Percentiles rank a stretch among this genome's conserved stretches.
Evolutionary conservation across 2,797 vertebrate genomes (phyloP).

Genomic region (Eptatretus atami): DNA sequence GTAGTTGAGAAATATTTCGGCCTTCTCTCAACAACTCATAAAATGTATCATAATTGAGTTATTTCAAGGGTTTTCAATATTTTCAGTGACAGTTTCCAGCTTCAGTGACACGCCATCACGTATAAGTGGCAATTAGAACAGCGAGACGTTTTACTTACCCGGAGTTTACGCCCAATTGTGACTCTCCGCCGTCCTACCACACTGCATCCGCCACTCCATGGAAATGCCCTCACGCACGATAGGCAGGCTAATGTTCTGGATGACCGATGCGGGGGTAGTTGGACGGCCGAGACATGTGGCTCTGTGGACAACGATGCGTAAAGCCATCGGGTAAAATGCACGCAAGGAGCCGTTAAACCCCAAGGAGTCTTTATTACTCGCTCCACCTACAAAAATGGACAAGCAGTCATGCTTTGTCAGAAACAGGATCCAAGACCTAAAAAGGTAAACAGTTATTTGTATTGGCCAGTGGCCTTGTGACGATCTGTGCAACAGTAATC

Average conservation of each 20-base stretch:
- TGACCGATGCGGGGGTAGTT: conserved; percentile 73
- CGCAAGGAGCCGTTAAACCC: conserved; percentile 63
- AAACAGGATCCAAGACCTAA: too few species aligned
- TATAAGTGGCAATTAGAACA: too few species aligned
- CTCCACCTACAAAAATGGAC: conserved; percentile 43
- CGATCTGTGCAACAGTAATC: too few species aligned
- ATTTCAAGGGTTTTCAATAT: too few species aligned
- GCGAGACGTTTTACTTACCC: conserved; percentile 24
- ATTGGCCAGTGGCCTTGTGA: too few species aligned
- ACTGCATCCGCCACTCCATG: conserved; percentile 83
- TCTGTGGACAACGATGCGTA: conserved; percentile 93
- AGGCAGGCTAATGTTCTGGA: conserved; percentile 71
- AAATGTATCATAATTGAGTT: too few species aligned
- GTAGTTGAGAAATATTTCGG: too few species aligned
- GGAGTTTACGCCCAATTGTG: conserved; percentile 62
- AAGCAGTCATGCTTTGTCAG: conserved; percentile 2
- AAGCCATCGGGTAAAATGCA: conserved; percentile 73
- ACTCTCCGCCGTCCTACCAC: conserved; percentile 66
- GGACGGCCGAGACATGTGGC: conserved; percentile 71
- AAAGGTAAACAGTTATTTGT: too few species aligned
- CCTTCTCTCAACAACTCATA: too few species aligned
- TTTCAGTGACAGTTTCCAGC: too few species aligned
- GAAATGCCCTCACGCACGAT: conserved; percentile 84
- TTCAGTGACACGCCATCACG: too few species aligned
- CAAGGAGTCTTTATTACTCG: conserved; percentile 86